A percentile compares a stretch with the other conserved stretches of the same genome.
Conservation (phyloP, 2,113 vertebrate species). For the Gnathonemus longibarbis region DNA sequence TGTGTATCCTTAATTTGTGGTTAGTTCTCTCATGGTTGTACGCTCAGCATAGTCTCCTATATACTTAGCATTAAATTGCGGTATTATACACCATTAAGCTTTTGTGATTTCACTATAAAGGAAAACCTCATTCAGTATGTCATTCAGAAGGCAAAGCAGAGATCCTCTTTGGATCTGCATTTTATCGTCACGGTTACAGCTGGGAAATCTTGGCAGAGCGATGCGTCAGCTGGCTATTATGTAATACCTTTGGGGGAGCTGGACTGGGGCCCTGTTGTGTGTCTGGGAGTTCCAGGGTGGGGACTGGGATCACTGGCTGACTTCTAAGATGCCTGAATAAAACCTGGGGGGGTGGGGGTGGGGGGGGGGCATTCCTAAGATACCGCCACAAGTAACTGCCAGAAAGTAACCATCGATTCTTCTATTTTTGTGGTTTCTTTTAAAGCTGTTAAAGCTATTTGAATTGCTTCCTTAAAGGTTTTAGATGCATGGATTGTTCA, state of each 20-base stretch:
- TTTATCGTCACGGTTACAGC: not conserved
- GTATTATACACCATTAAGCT: not conserved
- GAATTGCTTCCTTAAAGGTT: not conserved
- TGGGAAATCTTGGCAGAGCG: not conserved
- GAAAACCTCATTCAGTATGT: not conserved
- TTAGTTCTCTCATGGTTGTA: not conserved
- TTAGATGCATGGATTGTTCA: not conserved
- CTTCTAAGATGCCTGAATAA: not conserved
- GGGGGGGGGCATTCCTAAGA: not conserved
- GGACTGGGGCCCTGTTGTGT: not conserved
- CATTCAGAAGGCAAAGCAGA: not conserved
- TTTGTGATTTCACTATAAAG: not conserved
- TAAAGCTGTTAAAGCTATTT: not conserved
- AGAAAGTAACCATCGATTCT: not conserved
- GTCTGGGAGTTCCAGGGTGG: not conserved
- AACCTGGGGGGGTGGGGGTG: not conserved
- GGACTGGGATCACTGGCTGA: not conserved
- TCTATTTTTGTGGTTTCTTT: not conserved
- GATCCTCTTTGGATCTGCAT: not conserved
- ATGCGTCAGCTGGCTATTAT: not conserved
- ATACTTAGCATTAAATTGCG: not conserved
- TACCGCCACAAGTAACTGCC: not conserved
- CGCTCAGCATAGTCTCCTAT: not conserved
- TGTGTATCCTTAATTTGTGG: not conserved
- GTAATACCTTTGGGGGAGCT: not conserved